phyloP scores from a whole-genome alignment of 2,888 invertebrate species.

The Stramonita haemastoma region DNA sequence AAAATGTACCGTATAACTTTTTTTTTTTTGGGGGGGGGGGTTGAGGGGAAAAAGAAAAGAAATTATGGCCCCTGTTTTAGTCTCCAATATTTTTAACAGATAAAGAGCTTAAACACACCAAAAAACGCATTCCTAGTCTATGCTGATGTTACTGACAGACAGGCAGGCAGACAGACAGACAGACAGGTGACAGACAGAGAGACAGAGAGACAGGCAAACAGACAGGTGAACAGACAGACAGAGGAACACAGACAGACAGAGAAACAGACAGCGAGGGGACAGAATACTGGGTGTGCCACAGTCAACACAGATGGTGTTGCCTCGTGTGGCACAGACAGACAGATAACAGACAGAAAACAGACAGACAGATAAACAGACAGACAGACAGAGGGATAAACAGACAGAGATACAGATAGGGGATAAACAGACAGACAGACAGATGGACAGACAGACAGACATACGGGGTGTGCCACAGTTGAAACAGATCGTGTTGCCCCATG shows the following conservation, averaged over 20 bases:
- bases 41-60: too few relatives aligned
- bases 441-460: conserved; percentile 79
- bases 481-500: conserved; percentile 93
- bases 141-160: not conserved
- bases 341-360: not conserved
- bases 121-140: too few relatives aligned
- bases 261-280: too few relatives aligned
- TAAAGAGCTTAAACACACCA: too few relatives aligned
- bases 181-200: not conserved
- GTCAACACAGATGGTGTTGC: conserved; percentile 94
- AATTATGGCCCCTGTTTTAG: too few relatives aligned
- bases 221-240: not conserved
- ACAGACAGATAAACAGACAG: conserved; percentile 54
- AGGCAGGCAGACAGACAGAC: conserved; percentile 34
- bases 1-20: too few relatives aligned
- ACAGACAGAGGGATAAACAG: not conserved
- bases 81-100: too few relatives aligned
- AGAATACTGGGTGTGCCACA: conserved; percentile 93
- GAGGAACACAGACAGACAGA: not conserved
- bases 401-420: not conserved
- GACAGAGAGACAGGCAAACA: not conserved
- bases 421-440: conserved; percentile 34
- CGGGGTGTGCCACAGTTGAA: conserved; percentile 95
- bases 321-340: conserved; percentile 78
- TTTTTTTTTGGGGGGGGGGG: too few relatives aligned